These are phyloP conservation scores for Fistularia commersonii DNA, from an alignment of 2,797 vertebrate genomes.

Conservation along the genomic window DNA sequence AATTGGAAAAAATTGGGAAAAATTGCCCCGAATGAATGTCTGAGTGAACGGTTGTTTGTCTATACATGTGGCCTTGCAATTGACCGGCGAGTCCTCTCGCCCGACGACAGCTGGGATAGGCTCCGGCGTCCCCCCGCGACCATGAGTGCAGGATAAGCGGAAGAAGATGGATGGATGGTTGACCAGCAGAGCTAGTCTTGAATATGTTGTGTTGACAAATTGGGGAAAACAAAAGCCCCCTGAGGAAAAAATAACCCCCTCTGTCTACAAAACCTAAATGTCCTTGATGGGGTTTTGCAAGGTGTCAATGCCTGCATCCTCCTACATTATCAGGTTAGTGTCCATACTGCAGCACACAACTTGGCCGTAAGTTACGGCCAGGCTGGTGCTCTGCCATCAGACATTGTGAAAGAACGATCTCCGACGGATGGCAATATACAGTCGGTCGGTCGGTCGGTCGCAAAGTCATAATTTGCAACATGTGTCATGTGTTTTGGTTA, in stretches of 20 bases:
- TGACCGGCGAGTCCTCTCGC: no score
- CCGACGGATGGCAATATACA: slow-evolving; percentile 46
- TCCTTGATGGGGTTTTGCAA: slow-evolving; percentile 14
- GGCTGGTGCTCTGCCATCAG: slow-evolving; percentile 42
- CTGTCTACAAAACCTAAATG: slow-evolving; percentile 1
- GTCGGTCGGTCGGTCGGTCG: slow-evolving; percentile 34
- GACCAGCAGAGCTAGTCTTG: no score
- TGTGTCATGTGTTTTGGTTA: slow-evolving; percentile 46
- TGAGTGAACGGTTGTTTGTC: no score
- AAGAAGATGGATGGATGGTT: no score
- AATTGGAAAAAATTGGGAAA: no score
- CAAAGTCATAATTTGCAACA: slow-evolving; percentile 61
- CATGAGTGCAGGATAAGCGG: no score
- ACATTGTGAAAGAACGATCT: slow-evolving; percentile 55
- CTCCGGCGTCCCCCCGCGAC: no score
- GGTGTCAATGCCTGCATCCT: slow-evolving; percentile 31
- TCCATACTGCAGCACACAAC: slow-evolving; percentile 43
- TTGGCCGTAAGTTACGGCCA: slow-evolving; percentile 55
- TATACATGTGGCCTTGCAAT: no score
- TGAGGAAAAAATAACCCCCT: neutral
- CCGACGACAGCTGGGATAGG: no score
- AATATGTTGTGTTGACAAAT: neutral
- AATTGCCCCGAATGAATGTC: no score
- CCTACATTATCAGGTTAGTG: slow-evolving; percentile 29
- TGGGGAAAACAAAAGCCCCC: neutral